Evolutionary conservation across 2,888 invertebrate species (phyloP).

Genomic region (Nemapogon koenigi): DNA sequence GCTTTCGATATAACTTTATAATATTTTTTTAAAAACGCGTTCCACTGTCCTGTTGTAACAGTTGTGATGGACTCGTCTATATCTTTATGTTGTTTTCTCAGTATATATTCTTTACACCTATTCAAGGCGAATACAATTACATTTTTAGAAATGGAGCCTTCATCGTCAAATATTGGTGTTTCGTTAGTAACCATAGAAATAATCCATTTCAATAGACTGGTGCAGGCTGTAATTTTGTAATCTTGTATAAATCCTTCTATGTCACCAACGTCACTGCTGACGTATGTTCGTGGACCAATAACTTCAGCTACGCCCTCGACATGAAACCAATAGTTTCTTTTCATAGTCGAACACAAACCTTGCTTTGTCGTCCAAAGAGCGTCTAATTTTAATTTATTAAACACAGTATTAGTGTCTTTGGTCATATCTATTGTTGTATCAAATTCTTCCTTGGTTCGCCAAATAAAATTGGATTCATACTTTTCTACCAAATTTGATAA

Average conservation of each 20-base stretch:
- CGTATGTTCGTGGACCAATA: constrained; percentile 76
- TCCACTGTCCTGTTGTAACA: constrained; percentile 68
- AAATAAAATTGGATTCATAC: constrained; percentile 39
- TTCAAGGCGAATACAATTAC: constrained; percentile 74
- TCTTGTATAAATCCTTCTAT: constrained; percentile 70
- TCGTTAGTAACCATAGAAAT: constrained; percentile 41
- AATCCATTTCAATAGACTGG: constrained; percentile 72
- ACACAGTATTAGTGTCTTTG: constrained; percentile 28
- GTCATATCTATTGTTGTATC: constrained; percentile 28
- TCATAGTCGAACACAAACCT: constrained; percentile 59
- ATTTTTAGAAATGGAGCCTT: constrained; percentile 61
- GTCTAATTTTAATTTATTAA: constrained; percentile 43
- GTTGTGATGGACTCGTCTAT: constrained; percentile 53
- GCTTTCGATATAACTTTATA: constrained; percentile 67
- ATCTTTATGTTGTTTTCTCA: constrained; percentile 68
- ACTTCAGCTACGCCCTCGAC: constrained; percentile 68
- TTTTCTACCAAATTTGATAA: constrained; percentile 47
- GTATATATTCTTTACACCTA: constrained; percentile 71
- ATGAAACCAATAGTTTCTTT: constrained; percentile 70
- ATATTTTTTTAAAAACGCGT: constrained; percentile 70
- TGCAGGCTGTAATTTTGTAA: constrained; percentile 80
- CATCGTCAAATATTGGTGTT: constrained; percentile 45
- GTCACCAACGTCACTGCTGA: constrained; percentile 63
- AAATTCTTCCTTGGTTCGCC: constrained; percentile 33
- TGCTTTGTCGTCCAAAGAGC: constrained; percentile 50